A percentile compares a stretch with the other conserved stretches of the same genome.
Conservation (phyloP, 2,888 invertebrate genomes). For the Drosophila barbarae region DNA sequence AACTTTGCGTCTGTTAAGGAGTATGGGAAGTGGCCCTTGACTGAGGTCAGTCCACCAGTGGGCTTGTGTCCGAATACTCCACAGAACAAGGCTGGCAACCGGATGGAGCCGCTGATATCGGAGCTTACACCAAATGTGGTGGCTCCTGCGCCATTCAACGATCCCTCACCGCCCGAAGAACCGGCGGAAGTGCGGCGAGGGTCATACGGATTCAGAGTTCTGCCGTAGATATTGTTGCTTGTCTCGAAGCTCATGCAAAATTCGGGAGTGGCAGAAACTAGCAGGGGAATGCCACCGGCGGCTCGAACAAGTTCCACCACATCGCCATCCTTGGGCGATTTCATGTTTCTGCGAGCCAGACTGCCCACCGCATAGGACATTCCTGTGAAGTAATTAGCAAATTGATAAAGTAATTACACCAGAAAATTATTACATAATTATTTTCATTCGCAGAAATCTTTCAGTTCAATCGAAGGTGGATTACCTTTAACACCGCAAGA, state of each 20-base stretch:
- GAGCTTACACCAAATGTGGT: conserved; percentile 89
- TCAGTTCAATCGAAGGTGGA: neutral
- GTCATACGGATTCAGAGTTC: conserved; percentile 92
- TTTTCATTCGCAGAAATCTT: neutral
- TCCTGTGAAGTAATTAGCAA: conserved; percentile 80
- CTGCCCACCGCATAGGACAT: conserved; percentile 87
- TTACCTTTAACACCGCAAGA: conserved; percentile 87
- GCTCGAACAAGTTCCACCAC: conserved; percentile 83
- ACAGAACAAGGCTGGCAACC: conserved; percentile 90
- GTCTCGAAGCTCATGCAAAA: conserved; percentile 94
- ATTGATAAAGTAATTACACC: neutral
- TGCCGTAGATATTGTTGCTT: conserved; percentile 87
- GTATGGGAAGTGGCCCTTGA: conserved; percentile 84
- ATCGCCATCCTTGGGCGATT: conserved; percentile 85
- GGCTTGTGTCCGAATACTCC: conserved; percentile 95
- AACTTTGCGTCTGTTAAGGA: conserved; percentile 80
- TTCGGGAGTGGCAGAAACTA: conserved; percentile 93
- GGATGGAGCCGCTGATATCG: conserved; percentile 93
- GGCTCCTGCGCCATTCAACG: conserved; percentile 87
- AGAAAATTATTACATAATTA: neutral
- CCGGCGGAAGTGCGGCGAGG: conserved; percentile 88
- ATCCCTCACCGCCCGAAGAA: conserved; percentile 93
- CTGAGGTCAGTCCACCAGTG: conserved; percentile 84
- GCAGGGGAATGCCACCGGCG: conserved; percentile 91
- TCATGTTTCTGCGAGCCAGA: conserved; percentile 80